Evolutionary conservation across 2,797 vertebrate species (phyloP), one percentile per base, ranked within the genome.

Genomic region (Nasua narica): DNA sequence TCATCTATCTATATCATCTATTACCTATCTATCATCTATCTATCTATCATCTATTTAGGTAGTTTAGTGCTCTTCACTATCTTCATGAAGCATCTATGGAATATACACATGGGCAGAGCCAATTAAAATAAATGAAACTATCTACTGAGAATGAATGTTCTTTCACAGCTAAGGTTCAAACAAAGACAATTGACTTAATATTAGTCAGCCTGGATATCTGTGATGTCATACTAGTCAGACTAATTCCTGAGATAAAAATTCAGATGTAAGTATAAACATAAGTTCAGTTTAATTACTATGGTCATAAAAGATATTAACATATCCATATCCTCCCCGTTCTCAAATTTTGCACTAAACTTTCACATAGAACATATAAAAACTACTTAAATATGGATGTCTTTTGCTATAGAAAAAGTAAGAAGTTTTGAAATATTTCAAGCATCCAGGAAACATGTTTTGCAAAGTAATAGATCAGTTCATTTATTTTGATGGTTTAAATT

Each of bases 401-500:
- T 78, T 60, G 23, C 3, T 62, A 21, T 37, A 32, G 11, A 77
- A 74, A 52, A 65, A 52, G 37, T 43, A 79, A 89, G 6, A 79
- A 84, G 43, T 85, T 78, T 35, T 90, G 10, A 54, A 32, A 91
- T 35, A 90, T 62, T 48, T 91, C 9, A 98, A 98, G n/a, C 58
- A 5, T 4, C 4, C 58, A 77, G 50, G 37, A 21, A 87, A 97
- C 97, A 96, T 95, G 92, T 96, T 98, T 97, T 92, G 16, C 69
- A 94, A 98, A 95, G 4, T n/a, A 97, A 35, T 14, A 46, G 93
- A 69, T 97, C 92, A 95, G 43, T 97, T 97, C 48, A 97, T 98
- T 96, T 97, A 94, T 98, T 98, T 98, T 97, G 92, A 91, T 87
- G 46, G 70, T 92, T 96, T 97, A 56, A 95, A 92, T 87, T 97